These are phyloP conservation scores for Platysteira castanea DNA, from an alignment of 2,113 vertebrate genomes.

Conservation along the genomic window DNA sequence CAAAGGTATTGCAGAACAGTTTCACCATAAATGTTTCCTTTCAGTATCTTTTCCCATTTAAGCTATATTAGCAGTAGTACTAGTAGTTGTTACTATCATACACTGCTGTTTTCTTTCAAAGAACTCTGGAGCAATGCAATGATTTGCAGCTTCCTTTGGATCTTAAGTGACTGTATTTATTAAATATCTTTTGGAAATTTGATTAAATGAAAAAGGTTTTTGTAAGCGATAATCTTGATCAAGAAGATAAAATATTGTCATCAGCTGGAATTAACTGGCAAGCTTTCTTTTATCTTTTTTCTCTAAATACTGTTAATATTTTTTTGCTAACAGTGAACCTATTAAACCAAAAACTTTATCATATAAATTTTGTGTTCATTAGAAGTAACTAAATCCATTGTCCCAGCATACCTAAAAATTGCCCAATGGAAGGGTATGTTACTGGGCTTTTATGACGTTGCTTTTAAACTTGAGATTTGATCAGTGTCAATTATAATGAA, in stretches of 20 bases:
- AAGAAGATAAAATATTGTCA: not conserved
- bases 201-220: not conserved
- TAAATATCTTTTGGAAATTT: not conserved
- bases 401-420: not conserved
- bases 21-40: not conserved
- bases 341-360: not conserved
- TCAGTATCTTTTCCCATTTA: not conserved
- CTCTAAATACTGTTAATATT: not conserved
- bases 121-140: not conserved
- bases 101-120: not conserved
- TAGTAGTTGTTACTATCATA: not conserved
- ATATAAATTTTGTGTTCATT: not conserved
- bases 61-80: not conserved
- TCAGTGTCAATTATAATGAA: not conserved
- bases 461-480: not conserved
- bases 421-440: not conserved
- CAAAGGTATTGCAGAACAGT: not conserved
- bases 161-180: not conserved
- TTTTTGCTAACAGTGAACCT: not conserved
- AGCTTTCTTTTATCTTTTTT: not conserved
- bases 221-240: not conserved
- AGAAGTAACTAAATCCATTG: not conserved
- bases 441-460: accelerated
- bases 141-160: not conserved
- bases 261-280: not conserved